Base-by-base conservation (phyloP, 1,140 invertebrate genomes). In the Asbolus verrucosus region DNA sequence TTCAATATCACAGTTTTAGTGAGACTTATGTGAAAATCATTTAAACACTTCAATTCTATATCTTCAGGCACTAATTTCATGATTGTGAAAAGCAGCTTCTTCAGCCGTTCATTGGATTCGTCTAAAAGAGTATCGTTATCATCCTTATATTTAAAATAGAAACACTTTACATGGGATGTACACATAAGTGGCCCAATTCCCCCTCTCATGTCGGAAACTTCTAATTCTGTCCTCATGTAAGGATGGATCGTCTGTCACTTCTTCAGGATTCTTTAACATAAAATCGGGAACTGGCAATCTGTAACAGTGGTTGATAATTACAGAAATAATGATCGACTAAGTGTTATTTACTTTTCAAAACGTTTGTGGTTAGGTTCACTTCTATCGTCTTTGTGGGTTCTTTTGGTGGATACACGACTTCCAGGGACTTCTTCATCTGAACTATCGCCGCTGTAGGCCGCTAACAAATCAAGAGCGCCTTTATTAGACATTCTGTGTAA, bases 131-230 rank as follows among this genome's bases (percentile, higher is more conserved):
- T 5, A 41, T 9, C 13, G 11, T 63, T 63, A 39, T 33, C n/a
- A 46, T 13, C 27, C 5, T 24, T 19, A 19, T n/a, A 54, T 36
- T 36, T 8, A 11, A 11, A 71, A 36, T 59, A 6, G 9, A 19
- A 13, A 68, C 31, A 85, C 82, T 81, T 27, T 85, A 92, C 90
- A 90, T 73, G 89, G 85, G 66, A 92, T 84, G 78, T 89, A 92
- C 60, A 91, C 82, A 78, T 87, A 89, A 6, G 90, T 89, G n/a
- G 90, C 87, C 92, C 92, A 94, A 78, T 92, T 92, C 43, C 92
- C 92, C 80, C 91, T 84, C 78, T 91, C 87, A 82, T 94, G 92
- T 71, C 90, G 86, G 82, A 93, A 93, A 24, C 84, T 84, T 75
- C 92, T 83, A 65, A 87, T 78, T 75, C 89, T 80, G 27, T 91